These are phyloP conservation scores for Cladopsammia gracilis DNA, from an alignment of 64 coral and sea anemone species.

Conservation along the genomic window DNA sequence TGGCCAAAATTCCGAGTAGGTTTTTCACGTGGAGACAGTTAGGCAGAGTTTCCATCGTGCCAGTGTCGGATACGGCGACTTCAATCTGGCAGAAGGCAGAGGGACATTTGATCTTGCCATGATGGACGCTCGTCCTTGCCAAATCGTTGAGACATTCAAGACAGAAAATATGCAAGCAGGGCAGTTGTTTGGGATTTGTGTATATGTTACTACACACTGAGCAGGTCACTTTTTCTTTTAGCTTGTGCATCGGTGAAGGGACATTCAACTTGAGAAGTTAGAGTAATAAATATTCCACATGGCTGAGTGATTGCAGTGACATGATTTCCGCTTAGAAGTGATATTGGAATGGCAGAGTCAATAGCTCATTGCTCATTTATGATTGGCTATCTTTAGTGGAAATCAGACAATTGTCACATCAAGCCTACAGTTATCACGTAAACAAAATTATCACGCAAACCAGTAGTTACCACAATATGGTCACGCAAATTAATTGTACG, in stretches of 20 bases:
- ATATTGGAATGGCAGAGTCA: no score
- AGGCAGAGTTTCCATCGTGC: slow-evolving; percentile 48
- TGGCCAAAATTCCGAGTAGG: slow-evolving; percentile 49
- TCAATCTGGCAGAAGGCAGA: slow-evolving; percentile 35
- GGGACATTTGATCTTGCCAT: slow-evolving; percentile 44
- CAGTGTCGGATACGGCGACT: slow-evolving; percentile 18
- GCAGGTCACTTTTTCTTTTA: slow-evolving; percentile 78
- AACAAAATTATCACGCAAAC: no score
- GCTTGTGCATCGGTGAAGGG: not conserved
- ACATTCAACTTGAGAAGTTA: not conserved
- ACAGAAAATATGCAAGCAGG: slow-evolving; percentile 84
- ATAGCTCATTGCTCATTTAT: no score
- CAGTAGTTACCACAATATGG: no score
- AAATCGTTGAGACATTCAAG: slow-evolving; percentile 71
- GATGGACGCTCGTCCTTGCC: not conserved
- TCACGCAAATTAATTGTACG: no score
- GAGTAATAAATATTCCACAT: no score
- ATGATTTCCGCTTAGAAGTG: no score
- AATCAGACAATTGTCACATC: no score
- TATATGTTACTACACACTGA: slow-evolving; percentile 71
- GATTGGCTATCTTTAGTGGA: no score
- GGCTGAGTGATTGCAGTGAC: no score
- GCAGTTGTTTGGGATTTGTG: slow-evolving; percentile 82
- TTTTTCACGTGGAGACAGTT: slow-evolving; percentile 47
- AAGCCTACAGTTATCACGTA: no score